Evolutionary conservation across 2,888 invertebrate genomes (phyloP).

Genomic region (Helicoverpa assulta): DNA sequence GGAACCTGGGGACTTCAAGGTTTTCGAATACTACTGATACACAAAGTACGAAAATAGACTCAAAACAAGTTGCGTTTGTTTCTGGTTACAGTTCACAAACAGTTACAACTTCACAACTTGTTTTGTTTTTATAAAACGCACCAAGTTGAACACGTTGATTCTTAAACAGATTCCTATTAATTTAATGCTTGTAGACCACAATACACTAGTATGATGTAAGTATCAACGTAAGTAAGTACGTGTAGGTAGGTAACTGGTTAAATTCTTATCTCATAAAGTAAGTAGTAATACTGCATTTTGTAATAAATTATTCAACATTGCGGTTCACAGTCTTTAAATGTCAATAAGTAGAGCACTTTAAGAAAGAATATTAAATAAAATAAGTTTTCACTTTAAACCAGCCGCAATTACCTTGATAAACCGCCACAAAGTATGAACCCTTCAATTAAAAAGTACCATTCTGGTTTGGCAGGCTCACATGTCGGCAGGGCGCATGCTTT

Average conservation of each 20-base stretch:
- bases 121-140: background rate
- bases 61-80: slow-evolving; percentile 14
- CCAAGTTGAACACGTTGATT: background rate
- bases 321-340: slow-evolving; percentile 52
- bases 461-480: slow-evolving; percentile 74
- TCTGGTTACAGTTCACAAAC: background rate
- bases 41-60: slow-evolving; percentile 15
- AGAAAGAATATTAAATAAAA: slow-evolving; percentile 81
- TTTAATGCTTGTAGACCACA: background rate
- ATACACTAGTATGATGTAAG: slow-evolving; percentile 3
- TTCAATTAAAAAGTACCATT: slow-evolving; percentile 82
- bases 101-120: slow-evolving; percentile 2
- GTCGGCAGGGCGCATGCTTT: slow-evolving; percentile 61
- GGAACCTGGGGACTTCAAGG: slow-evolving; percentile 59
- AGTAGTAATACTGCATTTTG: slow-evolving; percentile 42
- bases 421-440: slow-evolving; percentile 77
- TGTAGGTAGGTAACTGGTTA: slow-evolving; percentile 6
- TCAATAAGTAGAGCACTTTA: slow-evolving; percentile 84
- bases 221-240: background rate
- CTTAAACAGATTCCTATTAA: background rate
- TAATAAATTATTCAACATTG: slow-evolving; percentile 49
- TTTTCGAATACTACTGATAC: slow-evolving; percentile 33
- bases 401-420: slow-evolving; percentile 83
- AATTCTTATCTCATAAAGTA: slow-evolving; percentile 31
- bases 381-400: slow-evolving; percentile 84